Evolutionary conservation across 1,140 invertebrate species (phyloP).

Genomic region (Ectropis grisescens): DNA sequence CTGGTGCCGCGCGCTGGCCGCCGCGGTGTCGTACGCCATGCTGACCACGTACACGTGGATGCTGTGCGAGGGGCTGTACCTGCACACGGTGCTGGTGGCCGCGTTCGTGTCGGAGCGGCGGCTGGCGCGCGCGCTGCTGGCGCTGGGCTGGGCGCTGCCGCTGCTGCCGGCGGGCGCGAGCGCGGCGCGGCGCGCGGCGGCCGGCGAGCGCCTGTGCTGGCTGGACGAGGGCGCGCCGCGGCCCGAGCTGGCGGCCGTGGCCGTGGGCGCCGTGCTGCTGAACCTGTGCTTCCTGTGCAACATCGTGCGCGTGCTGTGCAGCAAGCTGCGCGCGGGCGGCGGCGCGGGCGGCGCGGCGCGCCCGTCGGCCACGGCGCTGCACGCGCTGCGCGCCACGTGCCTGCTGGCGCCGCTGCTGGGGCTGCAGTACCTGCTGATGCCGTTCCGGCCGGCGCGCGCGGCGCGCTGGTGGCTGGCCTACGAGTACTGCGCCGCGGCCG

Average conservation of each 20-base stretch:
- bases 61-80: conserved; percentile 93
- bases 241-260: conserved; percentile 83
- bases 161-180: conserved; percentile 79
- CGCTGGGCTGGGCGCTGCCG: conserved; percentile 88
- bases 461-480: conserved; percentile 83
- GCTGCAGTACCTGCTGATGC: conserved; percentile 88
- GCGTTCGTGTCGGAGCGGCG: conserved; percentile 91
- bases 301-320: conserved; percentile 92
- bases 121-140: conserved; percentile 85
- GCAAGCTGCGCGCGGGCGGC: conserved; percentile 82
- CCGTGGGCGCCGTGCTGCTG: conserved; percentile 83
- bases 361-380: conserved; percentile 78
- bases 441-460: conserved; percentile 83
- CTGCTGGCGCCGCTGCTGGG: conserved; percentile 88
- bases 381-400: conserved; percentile 89
- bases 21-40: conserved; percentile 89
- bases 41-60: conserved; percentile 97
- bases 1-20: conserved; percentile 86
- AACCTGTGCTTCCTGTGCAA: conserved; percentile 94
- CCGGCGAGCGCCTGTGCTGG: conserved; percentile 76
- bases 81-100: conserved; percentile 92
- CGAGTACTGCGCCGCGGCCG: conserved; percentile 86
- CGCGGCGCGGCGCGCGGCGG: conserved; percentile 67
- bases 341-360: conserved; percentile 64
- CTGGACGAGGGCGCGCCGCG: conserved; percentile 81